Evolutionary conservation across 2,113 vertebrate genomes (phyloP).

Genomic region (Nothocercus julius): DNA sequence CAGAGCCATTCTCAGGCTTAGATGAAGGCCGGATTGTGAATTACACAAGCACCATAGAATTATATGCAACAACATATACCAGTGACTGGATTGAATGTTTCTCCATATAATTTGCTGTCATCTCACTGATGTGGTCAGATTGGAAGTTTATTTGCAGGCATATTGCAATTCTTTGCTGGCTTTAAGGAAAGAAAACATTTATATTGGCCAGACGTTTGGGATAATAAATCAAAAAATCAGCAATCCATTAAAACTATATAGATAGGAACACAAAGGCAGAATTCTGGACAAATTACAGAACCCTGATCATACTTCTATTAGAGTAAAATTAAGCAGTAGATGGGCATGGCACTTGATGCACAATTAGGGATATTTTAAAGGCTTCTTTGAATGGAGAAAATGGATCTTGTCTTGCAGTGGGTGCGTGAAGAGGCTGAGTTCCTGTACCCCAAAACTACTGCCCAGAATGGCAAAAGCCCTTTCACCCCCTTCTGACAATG

Average conservation of each 20-base stretch:
- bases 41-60: neutral
- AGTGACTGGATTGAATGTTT: neutral
- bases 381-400: neutral
- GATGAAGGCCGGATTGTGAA: neutral
- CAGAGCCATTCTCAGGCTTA: fast-evolving
- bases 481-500: fast-evolving
- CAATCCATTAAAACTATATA: slow-evolving; percentile 21
- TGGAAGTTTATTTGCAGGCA: slow-evolving; percentile 14
- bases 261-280: neutral
- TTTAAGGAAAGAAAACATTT: slow-evolving; percentile 65
- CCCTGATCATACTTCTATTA: neutral
- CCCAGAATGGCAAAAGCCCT: neutral
- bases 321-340: neutral
- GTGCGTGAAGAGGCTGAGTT: neutral
- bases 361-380: neutral
- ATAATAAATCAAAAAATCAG: slow-evolving; percentile 61
- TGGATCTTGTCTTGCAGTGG: neutral
- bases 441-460: neutral
- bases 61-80: neutral
- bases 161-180: slow-evolving; percentile 44
- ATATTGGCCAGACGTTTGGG: slow-evolving; percentile 18
- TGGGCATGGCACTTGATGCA: neutral
- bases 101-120: neutral
- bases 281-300: neutral
- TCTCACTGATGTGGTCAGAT: slow-evolving; percentile 45